phyloP scores from a whole-genome alignment of 2,113 vertebrate species.

The Hydrolagus affinis region DNA sequence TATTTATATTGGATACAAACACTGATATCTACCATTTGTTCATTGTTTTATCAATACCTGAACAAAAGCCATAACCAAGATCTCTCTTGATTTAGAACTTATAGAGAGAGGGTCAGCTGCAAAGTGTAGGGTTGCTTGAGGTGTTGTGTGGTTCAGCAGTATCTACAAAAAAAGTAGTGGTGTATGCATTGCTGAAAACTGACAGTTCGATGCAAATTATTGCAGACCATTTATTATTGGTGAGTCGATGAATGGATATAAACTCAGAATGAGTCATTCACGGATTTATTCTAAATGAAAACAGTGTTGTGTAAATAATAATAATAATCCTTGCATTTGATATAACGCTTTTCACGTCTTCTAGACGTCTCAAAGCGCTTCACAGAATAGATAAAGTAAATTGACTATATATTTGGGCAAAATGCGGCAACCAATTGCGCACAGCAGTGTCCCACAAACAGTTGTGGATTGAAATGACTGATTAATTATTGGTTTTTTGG shows the following conservation, averaged over 20 bases:
- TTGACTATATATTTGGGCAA: no score
- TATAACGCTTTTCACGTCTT: no score
- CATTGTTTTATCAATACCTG: not conserved
- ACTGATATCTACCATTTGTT: not conserved
- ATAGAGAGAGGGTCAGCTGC: not conserved
- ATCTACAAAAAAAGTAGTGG: not conserved
- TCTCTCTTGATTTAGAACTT: not conserved
- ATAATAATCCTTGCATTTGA: no score
- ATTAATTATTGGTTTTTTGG: no score
- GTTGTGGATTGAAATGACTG: no score
- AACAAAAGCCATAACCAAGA: no score
- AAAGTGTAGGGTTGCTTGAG: not conserved
- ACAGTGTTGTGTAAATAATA: not conserved
- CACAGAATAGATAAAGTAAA: no score
- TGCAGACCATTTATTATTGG: not conserved
- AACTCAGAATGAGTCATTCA: not conserved
- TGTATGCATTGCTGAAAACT: not conserved
- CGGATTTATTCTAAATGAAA: not conserved
- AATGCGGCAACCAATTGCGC: no score
- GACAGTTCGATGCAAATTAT: not conserved
- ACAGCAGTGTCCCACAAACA: no score
- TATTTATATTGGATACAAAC: not conserved
- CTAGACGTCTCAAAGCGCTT: no score
- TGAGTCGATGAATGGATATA: not conserved
- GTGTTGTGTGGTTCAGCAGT: not conserved